phyloP scores from a whole-genome alignment of 2,797 vertebrate genomes.

The Coluber constrictor region DNA sequence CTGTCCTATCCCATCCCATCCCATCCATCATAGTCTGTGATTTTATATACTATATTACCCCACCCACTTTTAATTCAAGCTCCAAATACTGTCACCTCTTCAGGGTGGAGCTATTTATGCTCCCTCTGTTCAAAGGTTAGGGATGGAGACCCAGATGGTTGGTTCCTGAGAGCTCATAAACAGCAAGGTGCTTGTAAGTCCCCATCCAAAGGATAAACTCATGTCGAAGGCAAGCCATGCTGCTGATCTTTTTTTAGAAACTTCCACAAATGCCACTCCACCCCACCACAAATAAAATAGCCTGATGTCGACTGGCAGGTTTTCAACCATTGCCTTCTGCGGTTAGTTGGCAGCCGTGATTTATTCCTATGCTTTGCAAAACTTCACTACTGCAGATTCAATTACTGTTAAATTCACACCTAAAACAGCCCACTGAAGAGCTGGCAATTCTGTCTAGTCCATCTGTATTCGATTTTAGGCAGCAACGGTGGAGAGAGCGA shows the following conservation, averaged over 20 bases:
- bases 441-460: background rate
- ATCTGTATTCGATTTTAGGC: background rate
- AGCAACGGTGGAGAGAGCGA: background rate
- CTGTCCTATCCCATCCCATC: too few species aligned
- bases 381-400: background rate
- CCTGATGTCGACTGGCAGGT: background rate
- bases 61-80: background rate
- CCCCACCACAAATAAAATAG: background rate
- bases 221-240: background rate
- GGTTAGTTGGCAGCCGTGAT: background rate
- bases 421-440: background rate
- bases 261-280: background rate
- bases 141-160: background rate
- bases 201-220: background rate
- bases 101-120: background rate
- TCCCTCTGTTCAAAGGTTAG: background rate
- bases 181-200: background rate
- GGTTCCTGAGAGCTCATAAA: background rate
- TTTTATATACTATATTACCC: background rate
- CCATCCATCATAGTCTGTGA: background rate
- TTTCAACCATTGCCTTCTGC: background rate
- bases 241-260: background rate
- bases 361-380: background rate
- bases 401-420: background rate
- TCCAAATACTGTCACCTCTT: background rate